phyloP scores from a whole-genome alignment of 2,797 vertebrate species.

The Gymnothorax javanicus region DNA sequence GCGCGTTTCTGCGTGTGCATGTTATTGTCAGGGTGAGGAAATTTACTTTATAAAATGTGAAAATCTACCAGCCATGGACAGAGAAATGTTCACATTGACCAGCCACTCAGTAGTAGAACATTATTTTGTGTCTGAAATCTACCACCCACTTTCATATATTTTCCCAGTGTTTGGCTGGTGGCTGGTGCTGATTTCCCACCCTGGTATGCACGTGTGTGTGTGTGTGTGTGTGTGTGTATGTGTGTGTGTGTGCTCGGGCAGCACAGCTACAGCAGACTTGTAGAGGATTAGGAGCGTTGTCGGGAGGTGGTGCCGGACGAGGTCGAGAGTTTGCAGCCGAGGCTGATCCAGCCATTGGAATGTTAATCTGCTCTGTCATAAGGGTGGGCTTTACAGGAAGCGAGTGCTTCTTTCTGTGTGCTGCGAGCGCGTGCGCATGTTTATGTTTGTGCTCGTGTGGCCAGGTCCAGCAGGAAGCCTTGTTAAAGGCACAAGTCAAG shows the following conservation, averaged over 20 bases:
- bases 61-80: too few species aligned
- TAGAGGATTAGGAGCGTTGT: slow-evolving; percentile 63
- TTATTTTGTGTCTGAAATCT: too few species aligned
- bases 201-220: neutral
- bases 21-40: too few species aligned
- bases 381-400: slow-evolving; percentile 44
- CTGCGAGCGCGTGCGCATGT: neutral
- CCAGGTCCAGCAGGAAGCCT: neutral
- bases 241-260: slow-evolving; percentile 24
- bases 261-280: slow-evolving; percentile 53
- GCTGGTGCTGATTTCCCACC: too few species aligned
- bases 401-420: neutral
- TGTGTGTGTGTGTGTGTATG: neutral
- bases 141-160: too few species aligned
- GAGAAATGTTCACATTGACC: too few species aligned
- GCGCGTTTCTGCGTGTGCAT: too few species aligned
- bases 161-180: too few species aligned
- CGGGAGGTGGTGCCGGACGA: slow-evolving; percentile 41
- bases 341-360: slow-evolving; percentile 62
- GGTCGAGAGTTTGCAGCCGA: slow-evolving; percentile 53
- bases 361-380: slow-evolving; percentile 69
- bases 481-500: too few species aligned
- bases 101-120: too few species aligned
- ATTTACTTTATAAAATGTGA: too few species aligned
- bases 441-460: neutral